phyloP scores from a whole-genome alignment of 2,797 vertebrate species.

The Melanotaenia boesemani region DNA sequence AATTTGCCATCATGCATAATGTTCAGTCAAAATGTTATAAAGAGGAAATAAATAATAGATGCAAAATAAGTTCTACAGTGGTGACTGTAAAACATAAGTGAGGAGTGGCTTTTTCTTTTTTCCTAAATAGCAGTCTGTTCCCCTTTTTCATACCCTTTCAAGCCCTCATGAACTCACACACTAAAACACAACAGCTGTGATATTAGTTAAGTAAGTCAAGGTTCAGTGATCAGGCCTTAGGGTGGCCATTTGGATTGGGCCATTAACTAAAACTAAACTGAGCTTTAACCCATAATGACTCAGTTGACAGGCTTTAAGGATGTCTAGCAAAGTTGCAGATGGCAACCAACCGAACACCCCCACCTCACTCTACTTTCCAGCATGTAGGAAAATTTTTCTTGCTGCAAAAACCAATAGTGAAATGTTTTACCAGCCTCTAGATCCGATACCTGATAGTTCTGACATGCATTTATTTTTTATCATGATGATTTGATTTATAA shows the following conservation, averaged over 20 bases:
- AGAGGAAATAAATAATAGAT: background rate
- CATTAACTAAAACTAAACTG: background rate
- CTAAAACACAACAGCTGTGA: background rate
- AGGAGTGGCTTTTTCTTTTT: background rate
- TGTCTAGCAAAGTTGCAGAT: background rate
- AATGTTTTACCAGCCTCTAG: background rate
- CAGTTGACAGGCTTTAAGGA: background rate
- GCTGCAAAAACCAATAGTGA: background rate
- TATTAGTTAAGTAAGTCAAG: background rate
- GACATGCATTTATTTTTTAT: background rate
- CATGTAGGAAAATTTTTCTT: background rate
- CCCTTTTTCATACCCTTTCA: background rate
- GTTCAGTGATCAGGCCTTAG: background rate
- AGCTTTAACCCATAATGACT: background rate
- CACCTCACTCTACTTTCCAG: background rate
- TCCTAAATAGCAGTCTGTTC: background rate
- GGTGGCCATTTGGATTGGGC: constrained; percentile 1
- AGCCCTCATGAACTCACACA: background rate
- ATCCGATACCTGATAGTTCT: background rate
- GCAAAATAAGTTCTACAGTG: background rate
- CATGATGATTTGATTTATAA: background rate
- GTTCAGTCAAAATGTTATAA: background rate
- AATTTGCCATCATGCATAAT: background rate
- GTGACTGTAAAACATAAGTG: background rate
- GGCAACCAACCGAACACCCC: background rate